phyloP scores from a whole-genome alignment of 2,888 invertebrate species.

The Vannuccia rotundouncinata region DNA sequence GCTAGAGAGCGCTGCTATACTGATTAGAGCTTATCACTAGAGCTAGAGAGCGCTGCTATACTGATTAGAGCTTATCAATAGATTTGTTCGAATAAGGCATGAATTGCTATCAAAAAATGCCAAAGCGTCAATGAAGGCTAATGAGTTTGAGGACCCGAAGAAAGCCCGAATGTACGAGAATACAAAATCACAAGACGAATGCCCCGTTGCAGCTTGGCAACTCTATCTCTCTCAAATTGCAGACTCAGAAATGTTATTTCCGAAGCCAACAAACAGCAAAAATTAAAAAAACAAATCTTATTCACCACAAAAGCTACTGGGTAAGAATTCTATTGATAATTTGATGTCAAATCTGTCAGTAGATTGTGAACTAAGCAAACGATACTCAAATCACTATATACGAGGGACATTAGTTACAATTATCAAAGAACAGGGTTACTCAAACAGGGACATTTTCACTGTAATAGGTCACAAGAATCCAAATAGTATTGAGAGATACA shows the following conservation, averaged over 20 bases:
- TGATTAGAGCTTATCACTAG: no score
- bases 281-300: background rate
- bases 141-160: slow-evolving; percentile 8
- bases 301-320: background rate
- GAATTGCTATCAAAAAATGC: background rate
- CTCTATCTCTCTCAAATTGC: background rate
- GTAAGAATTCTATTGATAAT: background rate
- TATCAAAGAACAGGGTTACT: background rate
- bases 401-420: background rate
- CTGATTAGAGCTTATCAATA: no score
- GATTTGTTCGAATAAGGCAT: no score
- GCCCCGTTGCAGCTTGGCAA: background rate
- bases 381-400: slow-evolving; percentile 2
- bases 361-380: background rate
- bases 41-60: no score
- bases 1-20: no score
- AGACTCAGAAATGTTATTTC: background rate
- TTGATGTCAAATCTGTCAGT: background rate
- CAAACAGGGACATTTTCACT: background rate
- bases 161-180: background rate
- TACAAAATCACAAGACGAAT: background rate
- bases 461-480: background rate
- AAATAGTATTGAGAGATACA: background rate
- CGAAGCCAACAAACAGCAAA: background rate
- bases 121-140: background rate